These are phyloP conservation scores for Ethmia dodecea DNA, from an alignment of 2,888 invertebrate genomes.

Conservation along the genomic window DNA sequence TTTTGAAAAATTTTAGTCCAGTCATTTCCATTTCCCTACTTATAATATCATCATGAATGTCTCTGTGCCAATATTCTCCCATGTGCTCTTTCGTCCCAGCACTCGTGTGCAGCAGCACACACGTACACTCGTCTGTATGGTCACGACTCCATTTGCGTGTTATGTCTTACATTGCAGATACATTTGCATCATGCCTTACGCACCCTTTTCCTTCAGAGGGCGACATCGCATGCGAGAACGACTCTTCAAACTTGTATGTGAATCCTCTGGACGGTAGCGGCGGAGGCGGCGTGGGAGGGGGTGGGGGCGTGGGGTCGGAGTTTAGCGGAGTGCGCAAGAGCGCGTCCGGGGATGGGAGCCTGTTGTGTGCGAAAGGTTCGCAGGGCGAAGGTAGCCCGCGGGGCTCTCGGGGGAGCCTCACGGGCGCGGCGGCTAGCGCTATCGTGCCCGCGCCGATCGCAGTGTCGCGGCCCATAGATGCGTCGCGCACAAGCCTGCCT, in stretches of 20 bases:
- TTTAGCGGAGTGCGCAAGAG: conserved; percentile 85
- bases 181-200: conserved; percentile 97
- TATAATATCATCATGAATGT: too few species aligned
- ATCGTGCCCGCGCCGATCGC: conserved; percentile 22
- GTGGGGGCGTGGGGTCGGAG: conserved; percentile 44
- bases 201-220: conserved; percentile 95
- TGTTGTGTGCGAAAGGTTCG: conserved; percentile 79
- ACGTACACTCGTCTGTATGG: too few species aligned
- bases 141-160: conserved; percentile 65
- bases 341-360: conserved; percentile 85
- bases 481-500: conserved; percentile 63
- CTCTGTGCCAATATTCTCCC: too few species aligned
- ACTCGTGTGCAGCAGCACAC: too few species aligned
- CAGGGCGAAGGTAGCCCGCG: conserved; percentile 73
- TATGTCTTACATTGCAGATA: conserved; percentile 88
- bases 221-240: conserved; percentile 83
- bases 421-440: conserved; percentile 30
- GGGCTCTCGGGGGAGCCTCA: conserved; percentile 65
- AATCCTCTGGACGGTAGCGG: conserved; percentile 88
- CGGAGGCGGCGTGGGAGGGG: conserved; percentile 45
- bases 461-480: conserved; percentile 39
- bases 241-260: conserved; percentile 91
- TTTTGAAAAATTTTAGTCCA: too few species aligned
- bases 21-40: too few species aligned
- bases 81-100: too few species aligned